Evolutionary conservation across 2,113 vertebrate genomes (phyloP).

Genomic region (Peromyscus polionotus): DNA sequence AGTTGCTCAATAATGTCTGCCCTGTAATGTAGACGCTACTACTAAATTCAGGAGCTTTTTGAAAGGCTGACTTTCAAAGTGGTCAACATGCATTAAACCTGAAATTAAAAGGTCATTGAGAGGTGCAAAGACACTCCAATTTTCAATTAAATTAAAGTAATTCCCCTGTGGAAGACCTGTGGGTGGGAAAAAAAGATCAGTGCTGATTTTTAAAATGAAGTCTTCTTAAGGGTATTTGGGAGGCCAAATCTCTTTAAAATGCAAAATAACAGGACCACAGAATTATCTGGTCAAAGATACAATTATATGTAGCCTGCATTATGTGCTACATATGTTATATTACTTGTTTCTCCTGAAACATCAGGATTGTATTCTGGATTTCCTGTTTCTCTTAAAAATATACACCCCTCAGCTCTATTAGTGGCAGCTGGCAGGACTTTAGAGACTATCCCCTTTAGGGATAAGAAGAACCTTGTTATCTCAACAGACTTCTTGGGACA

Average conservation of each 20-base stretch:
- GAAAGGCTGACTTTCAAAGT: background rate
- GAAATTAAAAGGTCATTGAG: conserved; percentile 43
- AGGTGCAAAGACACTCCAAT: conserved; percentile 52
- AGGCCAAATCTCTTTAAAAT: background rate
- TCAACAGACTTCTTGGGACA: background rate
- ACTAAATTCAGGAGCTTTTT: background rate
- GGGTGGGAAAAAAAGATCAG: background rate
- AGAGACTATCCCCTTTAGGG: background rate
- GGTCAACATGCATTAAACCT: conserved; percentile 6
- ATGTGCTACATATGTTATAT: conserved; percentile 30
- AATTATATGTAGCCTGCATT: background rate
- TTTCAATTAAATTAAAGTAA: conserved; percentile 53
- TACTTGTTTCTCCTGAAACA: conserved; percentile 36
- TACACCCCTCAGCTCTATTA: background rate
- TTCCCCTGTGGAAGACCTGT: conserved; percentile 25
- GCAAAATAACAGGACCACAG: background rate
- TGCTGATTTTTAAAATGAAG: background rate
- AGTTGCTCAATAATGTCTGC: background rate
- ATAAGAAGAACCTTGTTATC: background rate
- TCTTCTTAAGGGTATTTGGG: background rate
- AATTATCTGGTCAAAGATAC: background rate
- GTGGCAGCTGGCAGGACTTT: background rate
- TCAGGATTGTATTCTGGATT: conserved; percentile 3
- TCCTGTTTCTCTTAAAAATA: conserved; percentile 40
- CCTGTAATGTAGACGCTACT: background rate